These are phyloP conservation scores for Hypanus sabinus DNA, from an alignment of 2,113 vertebrate species.

Conservation along the genomic window DNA sequence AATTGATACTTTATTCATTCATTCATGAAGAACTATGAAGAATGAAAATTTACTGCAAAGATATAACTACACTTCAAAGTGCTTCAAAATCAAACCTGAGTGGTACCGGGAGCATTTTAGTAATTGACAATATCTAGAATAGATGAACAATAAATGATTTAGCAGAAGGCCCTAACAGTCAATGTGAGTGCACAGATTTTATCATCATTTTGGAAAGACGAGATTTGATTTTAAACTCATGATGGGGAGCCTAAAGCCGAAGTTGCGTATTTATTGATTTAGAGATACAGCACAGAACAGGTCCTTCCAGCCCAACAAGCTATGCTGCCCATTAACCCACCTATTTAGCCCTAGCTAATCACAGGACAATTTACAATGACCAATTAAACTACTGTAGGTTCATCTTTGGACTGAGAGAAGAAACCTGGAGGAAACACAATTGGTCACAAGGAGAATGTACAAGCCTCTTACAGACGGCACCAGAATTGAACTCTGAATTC, in stretches of 20 bases:
- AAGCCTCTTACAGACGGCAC: no score
- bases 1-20: neutral
- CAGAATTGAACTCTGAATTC: no score
- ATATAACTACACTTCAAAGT: neutral
- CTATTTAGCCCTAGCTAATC: no score
- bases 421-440: no score
- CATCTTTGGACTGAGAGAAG: no score
- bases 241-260: neutral
- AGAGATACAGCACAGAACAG: no score
- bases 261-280: neutral
- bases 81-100: neutral
- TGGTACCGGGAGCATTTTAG: neutral
- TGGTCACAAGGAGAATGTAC: no score
- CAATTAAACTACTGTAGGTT: no score
- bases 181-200: neutral
- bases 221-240: neutral
- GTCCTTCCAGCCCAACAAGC: no score
- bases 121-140: neutral
- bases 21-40: neutral
- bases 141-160: neutral
- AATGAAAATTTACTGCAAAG: conserved; percentile 23
- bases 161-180: neutral
- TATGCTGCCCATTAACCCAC: no score
- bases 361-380: no score
- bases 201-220: neutral